Conservation (phyloP, 2,888 invertebrate genomes). For the Nephrotoma appendiculata region DNA sequence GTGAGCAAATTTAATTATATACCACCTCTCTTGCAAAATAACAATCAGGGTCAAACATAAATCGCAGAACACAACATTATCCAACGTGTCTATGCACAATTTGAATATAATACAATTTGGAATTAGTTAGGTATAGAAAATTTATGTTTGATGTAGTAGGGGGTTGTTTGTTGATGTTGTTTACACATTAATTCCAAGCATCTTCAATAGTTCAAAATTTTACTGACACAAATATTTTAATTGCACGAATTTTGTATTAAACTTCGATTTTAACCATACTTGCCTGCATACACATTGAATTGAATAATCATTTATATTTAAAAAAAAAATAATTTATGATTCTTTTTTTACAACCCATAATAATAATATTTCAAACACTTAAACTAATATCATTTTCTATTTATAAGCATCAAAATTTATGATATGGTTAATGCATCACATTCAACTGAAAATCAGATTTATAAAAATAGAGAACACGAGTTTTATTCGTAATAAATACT, state of each 20-base stretch:
- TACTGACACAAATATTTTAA: neutral
- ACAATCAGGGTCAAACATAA: too few species aligned
- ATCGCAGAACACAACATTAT: too few species aligned
- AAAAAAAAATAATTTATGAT: neutral
- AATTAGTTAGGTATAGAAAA: too few species aligned
- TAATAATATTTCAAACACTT: neutral
- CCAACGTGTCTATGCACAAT: too few species aligned
- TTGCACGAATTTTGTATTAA: neutral
- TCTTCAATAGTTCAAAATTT: neutral
- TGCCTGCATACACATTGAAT: neutral
- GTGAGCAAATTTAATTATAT: too few species aligned
- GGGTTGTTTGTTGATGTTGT: too few species aligned
- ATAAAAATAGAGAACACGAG: neutral
- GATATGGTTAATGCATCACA: neutral
- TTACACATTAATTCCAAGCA: too few species aligned
- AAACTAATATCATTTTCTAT: neutral
- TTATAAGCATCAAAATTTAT: neutral
- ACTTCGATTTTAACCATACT: neutral
- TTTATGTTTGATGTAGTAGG: too few species aligned
- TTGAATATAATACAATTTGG: too few species aligned
- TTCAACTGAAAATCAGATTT: neutral
- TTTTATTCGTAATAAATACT: neutral
- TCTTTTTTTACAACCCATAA: neutral
- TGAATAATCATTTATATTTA: neutral
- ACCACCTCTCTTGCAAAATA: too few species aligned